These are phyloP conservation scores for Drosophila meridiana DNA, from an alignment of 2,888 invertebrate species.

Conservation along the genomic window DNA sequence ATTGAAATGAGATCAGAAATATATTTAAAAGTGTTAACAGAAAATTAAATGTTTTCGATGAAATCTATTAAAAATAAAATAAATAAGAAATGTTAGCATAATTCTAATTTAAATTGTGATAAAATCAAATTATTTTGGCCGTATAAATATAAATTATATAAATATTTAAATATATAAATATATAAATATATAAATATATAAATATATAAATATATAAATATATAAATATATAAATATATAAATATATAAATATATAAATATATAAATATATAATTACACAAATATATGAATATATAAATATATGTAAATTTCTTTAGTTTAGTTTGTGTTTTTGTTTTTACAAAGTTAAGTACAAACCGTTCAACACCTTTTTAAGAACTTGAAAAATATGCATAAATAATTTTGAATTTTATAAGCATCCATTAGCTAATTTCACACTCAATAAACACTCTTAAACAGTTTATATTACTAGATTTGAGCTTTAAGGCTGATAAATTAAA, in stretches of 20 bases:
- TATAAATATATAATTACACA: not conserved
- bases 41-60: not conserved
- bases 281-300: no score
- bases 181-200: not conserved
- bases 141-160: not conserved
- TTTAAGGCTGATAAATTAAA: not conserved
- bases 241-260: no score
- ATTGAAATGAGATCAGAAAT: not conserved
- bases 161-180: no score
- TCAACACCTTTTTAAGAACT: no score
- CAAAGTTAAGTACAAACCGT: no score
- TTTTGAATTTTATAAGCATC: not conserved
- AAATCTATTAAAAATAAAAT: not conserved
- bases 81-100: not conserved
- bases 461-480: not conserved
- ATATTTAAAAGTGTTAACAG: not conserved
- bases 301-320: no score
- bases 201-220: no score
- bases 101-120: not conserved
- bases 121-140: not conserved
- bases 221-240: not conserved
- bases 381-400: no score
- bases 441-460: not conserved
- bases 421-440: not conserved
- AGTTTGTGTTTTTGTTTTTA: no score